These are phyloP conservation scores for Neodiprion lecontei DNA, from an alignment of 1,140 invertebrate species.

Conservation along the genomic window DNA sequence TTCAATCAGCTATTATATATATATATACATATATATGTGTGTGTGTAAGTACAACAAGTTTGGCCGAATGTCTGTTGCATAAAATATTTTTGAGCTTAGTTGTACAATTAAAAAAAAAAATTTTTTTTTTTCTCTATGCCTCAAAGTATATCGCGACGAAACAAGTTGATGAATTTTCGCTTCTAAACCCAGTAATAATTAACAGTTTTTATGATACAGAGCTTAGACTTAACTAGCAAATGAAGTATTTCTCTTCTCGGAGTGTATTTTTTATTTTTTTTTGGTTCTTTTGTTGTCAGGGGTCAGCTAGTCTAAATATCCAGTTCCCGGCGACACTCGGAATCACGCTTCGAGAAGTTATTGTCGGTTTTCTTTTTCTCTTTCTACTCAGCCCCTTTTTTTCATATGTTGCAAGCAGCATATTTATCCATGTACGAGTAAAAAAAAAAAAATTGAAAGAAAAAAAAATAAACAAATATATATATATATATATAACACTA, in stretches of 20 bases:
- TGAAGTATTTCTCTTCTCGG: neutral
- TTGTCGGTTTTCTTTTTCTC: neutral
- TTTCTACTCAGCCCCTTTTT: too few relatives aligned
- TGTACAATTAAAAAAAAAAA: too few relatives aligned
- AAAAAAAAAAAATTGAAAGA: neutral
- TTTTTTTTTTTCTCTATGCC: too few relatives aligned
- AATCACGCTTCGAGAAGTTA: neutral
- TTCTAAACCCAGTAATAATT: too few relatives aligned
- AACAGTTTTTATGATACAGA: too few relatives aligned
- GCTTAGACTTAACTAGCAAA: neutral
- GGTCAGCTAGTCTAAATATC: constrained; percentile 4
- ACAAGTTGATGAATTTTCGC: too few relatives aligned
- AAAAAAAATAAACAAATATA: neutral
- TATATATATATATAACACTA: too few relatives aligned
- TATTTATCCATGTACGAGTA: too few relatives aligned
- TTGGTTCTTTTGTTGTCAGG: neutral
- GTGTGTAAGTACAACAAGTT: neutral
- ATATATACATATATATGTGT: neutral
- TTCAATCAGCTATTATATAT: neutral
- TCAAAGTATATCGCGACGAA: too few relatives aligned
- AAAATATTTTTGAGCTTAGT: neutral
- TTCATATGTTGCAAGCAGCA: too few relatives aligned
- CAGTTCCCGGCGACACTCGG: neutral
- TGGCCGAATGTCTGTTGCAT: neutral
- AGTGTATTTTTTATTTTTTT: neutral